These are phyloP conservation scores for Rousettus leschenaultii DNA, from an alignment of 2,113 vertebrate genomes.

Conservation along the genomic window DNA sequence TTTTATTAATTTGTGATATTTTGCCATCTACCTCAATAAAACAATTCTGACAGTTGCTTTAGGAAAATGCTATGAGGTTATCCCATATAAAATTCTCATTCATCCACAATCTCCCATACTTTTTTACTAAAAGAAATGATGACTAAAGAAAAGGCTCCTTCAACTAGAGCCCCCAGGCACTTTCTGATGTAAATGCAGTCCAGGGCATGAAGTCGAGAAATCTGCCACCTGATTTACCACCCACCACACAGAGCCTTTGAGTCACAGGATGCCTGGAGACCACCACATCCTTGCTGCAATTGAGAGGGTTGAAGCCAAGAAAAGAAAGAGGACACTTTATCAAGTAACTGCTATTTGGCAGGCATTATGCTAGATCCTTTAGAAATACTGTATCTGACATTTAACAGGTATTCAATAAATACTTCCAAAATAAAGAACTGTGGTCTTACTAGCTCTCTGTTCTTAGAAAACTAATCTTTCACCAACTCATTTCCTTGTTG, in stretches of 20 bases:
- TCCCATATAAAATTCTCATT: background rate
- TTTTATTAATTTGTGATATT: background rate
- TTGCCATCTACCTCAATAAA: background rate
- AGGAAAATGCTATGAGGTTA: background rate
- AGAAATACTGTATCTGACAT: background rate
- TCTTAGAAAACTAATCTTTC: background rate
- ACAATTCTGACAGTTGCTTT: background rate
- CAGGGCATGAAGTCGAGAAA: background rate
- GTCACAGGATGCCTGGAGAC: background rate
- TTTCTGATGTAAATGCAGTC: background rate
- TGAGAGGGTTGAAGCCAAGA: background rate
- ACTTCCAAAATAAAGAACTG: background rate
- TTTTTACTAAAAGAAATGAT: background rate
- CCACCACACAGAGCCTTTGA: background rate
- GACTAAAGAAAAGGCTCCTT: background rate
- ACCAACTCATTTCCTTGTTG: background rate
- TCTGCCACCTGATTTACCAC: background rate
- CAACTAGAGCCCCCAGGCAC: background rate
- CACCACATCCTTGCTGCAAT: background rate
- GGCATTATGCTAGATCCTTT: background rate
- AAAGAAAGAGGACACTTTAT: background rate
- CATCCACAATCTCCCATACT: background rate
- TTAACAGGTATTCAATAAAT: background rate
- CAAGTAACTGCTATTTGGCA: background rate
- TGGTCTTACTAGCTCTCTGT: background rate